phyloP scores from a whole-genome alignment of 2,797 vertebrate species.

The Squalus acanthias region DNA sequence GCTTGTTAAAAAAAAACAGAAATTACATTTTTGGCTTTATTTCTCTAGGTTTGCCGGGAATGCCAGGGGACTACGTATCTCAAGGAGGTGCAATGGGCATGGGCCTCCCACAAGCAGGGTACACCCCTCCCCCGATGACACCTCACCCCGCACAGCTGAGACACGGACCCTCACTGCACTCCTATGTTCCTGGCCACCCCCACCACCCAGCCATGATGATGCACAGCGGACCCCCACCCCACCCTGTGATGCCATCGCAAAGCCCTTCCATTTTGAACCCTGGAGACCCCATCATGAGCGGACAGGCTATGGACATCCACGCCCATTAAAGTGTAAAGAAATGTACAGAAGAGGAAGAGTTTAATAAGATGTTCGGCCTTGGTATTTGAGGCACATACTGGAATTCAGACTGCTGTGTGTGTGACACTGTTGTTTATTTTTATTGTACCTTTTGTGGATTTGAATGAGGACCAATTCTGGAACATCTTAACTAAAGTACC shows the following conservation, averaged over 20 bases:
- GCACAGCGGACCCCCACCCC: conserved; percentile 85
- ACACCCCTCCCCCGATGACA: conserved; percentile 84
- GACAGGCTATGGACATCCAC: conserved; percentile 87
- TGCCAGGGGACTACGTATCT: conserved; percentile 91
- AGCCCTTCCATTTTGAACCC: conserved; percentile 80
- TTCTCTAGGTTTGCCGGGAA: conserved; percentile 84
- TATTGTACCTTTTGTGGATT: conserved; percentile 94
- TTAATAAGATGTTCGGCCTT: conserved; percentile 53
- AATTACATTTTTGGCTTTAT: background rate
- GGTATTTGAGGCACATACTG: conserved; percentile 80
- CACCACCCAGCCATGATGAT: conserved; percentile 87
- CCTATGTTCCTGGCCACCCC: conserved; percentile 78
- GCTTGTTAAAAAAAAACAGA: background rate
- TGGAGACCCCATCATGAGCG: conserved; percentile 78
- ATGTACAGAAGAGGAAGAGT: conserved; percentile 75
- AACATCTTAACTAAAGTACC: conserved; percentile 54
- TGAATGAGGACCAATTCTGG: conserved; percentile 76
- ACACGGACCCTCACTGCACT: conserved; percentile 78
- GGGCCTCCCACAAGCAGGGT: conserved; percentile 88
- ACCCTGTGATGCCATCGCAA: conserved; percentile 87
- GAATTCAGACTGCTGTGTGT: conserved; percentile 94
- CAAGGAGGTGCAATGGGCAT: conserved; percentile 97
- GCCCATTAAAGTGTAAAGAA: conserved; percentile 81
- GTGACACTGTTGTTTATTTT: conserved; percentile 23
- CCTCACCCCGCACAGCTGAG: conserved; percentile 77